Percentiles rank a stretch among this genome's conserved stretches.
phyloP scores from a whole-genome alignment of 2,888 invertebrate genomes.

The Archips xylosteana region DNA sequence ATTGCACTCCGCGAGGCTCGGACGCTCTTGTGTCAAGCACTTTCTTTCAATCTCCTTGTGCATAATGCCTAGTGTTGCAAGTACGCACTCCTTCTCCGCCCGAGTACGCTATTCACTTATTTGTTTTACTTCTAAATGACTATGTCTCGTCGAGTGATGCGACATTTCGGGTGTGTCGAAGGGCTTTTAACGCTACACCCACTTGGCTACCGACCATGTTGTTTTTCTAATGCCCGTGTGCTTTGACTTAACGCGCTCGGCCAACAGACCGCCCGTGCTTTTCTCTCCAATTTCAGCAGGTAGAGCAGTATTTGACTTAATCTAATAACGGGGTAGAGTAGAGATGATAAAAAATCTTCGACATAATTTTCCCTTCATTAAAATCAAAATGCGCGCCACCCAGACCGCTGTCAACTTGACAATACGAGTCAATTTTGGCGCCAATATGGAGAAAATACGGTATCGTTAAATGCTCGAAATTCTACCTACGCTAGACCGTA shows the following conservation, averaged over 20 bases:
- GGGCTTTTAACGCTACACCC: constrained; percentile 66
- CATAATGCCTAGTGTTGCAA: constrained; percentile 78
- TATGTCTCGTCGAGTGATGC: constrained; percentile 66
- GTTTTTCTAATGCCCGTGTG: constrained; percentile 39
- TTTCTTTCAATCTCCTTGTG: constrained; percentile 82
- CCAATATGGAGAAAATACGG: constrained; percentile 54
- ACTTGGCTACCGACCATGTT: constrained; percentile 54
- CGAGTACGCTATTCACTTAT: constrained; percentile 76
- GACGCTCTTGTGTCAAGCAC: constrained; percentile 80
- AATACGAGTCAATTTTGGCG: constrained; percentile 80
- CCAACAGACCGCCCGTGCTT: constrained; percentile 57
- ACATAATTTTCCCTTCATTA: constrained; percentile 52
- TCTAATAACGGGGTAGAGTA: constrained; percentile 8
- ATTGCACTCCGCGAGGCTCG: constrained; percentile 78
- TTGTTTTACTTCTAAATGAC: constrained; percentile 79
- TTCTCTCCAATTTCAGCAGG: constrained; percentile 54
- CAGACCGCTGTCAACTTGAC: constrained; percentile 73
- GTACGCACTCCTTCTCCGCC: constrained; percentile 68
- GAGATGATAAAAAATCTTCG: constrained; percentile 18
- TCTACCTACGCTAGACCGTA: constrained; percentile 26
- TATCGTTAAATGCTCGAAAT: constrained; percentile 5
- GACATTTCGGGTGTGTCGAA: constrained; percentile 74
- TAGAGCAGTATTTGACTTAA: neutral
- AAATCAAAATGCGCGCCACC: constrained; percentile 71
- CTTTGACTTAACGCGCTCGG: constrained; percentile 63